phyloP scores from a whole-genome alignment of 2,113 vertebrate genomes.

The Morone chrysops region DNA sequence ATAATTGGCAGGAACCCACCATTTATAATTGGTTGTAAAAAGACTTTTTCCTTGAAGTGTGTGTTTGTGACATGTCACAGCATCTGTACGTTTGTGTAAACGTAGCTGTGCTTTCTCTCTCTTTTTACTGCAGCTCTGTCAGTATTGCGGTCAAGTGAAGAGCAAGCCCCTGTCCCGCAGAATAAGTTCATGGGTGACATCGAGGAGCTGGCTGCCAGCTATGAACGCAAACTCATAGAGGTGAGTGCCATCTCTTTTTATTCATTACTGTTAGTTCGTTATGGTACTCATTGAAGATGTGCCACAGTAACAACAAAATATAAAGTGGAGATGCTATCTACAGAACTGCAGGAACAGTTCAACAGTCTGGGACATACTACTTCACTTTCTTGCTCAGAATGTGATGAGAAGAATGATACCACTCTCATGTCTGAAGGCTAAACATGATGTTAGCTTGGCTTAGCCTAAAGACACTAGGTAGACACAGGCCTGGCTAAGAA shows the following conservation, averaged over 20 bases:
- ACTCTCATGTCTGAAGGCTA: neutral
- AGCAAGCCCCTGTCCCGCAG: conserved; percentile 85
- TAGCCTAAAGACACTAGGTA: neutral
- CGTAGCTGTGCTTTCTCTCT: neutral
- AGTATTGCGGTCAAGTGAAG: conserved; percentile 84
- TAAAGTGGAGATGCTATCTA: too few relatives aligned
- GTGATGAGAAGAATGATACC: neutral
- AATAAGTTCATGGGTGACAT: conserved; percentile 90
- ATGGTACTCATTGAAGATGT: neutral
- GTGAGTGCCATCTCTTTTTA: conserved; percentile 79
- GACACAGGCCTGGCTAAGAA: neutral
- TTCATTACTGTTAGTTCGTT: neutral
- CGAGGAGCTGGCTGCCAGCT: conserved; percentile 93
- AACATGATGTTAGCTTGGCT: neutral
- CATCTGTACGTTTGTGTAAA: conserved; percentile 14
- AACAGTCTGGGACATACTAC: too few relatives aligned
- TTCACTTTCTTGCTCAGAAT: too few relatives aligned
- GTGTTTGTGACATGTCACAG: neutral
- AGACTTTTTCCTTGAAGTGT: neutral
- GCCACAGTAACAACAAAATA: too few relatives aligned
- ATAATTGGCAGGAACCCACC: conserved; percentile 18
- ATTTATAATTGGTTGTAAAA: conserved; percentile 15
- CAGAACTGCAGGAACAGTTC: neutral
- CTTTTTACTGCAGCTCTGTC: conserved; percentile 74
- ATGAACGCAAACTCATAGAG: conserved; percentile 98